These are phyloP conservation scores for Amiota mariae DNA, from an alignment of 2,888 invertebrate species.

Conservation along the genomic window DNA sequence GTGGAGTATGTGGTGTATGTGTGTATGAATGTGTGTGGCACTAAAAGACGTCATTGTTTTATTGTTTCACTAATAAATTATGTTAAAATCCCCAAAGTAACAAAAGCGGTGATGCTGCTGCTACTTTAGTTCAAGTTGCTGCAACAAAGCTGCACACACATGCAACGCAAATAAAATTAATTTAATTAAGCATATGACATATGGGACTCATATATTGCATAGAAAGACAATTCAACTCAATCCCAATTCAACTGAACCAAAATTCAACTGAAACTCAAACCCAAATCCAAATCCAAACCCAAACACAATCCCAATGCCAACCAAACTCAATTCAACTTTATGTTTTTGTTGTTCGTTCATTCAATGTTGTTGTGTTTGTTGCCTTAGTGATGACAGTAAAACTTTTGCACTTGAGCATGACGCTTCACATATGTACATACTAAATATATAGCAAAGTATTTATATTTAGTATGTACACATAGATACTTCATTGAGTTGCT, in stretches of 20 bases:
- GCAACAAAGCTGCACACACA: neutral
- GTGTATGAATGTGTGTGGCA: constrained; percentile 15
- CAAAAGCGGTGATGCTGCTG: neutral
- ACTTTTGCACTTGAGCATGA: neutral
- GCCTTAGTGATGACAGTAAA: constrained; percentile 11
- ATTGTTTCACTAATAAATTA: constrained; percentile 27
- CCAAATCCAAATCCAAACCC: no score
- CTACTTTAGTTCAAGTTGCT: no score
- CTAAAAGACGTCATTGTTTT: neutral
- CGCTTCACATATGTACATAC: neutral
- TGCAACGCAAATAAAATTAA: constrained; percentile 27
- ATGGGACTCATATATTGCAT: constrained; percentile 17
- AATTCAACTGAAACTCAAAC: no score
- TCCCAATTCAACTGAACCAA: no score
- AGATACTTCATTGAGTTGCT: neutral
- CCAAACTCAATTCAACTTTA: no score
- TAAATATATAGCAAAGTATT: no score
- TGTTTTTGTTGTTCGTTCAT: neutral
- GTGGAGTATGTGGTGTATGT: neutral
- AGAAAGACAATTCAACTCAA: no score
- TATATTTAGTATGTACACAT: no score
- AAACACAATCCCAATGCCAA: no score
- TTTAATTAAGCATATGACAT: constrained; percentile 28
- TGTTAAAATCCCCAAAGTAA: constrained; percentile 22
- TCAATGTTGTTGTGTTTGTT: no score